Evolutionary conservation across 2,113 vertebrate genomes (phyloP).

Genomic region (Corydoras sp.): DNA sequence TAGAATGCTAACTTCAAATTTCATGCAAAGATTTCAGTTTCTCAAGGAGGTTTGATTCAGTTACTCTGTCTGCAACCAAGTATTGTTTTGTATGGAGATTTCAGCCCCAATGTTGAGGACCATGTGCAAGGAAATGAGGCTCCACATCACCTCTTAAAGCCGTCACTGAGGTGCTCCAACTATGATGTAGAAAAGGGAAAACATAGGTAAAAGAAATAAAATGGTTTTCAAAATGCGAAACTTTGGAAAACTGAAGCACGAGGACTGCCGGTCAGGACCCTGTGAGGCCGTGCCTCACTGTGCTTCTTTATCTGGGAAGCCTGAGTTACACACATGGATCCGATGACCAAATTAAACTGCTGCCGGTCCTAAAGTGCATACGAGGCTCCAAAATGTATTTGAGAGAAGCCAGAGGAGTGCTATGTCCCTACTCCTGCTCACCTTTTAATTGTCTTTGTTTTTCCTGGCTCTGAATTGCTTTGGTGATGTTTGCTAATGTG

Average conservation of each 20-base stretch:
- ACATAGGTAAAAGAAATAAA: not conserved
- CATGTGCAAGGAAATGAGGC: not conserved
- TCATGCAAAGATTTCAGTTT: too few species aligned
- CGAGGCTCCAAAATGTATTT: constrained; percentile 46
- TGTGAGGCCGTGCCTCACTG: constrained; percentile 60
- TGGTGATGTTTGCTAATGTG: constrained; percentile 54
- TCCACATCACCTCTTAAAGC: not conserved
- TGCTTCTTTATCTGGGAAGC: constrained; percentile 46
- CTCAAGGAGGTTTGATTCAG: constrained; percentile 7
- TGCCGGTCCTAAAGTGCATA: constrained; percentile 12
- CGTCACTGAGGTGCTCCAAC: not conserved
- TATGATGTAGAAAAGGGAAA: constrained; percentile 13
- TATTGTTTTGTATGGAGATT: constrained; percentile 4
- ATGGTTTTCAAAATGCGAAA: constrained; percentile 7
- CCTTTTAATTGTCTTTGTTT: constrained; percentile 48
- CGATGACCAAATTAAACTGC: constrained; percentile 39
- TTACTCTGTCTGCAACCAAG: constrained; percentile 12
- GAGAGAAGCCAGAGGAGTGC: constrained; percentile 13
- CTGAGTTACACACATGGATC: constrained; percentile 21
- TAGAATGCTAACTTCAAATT: not conserved
- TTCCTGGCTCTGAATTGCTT: constrained; percentile 47
- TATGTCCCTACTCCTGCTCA: constrained; percentile 46
- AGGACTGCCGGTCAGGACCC: constrained; percentile 70
- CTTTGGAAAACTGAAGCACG: constrained; percentile 44
- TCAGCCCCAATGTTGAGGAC: not conserved